phyloP scores from a whole-genome alignment of 2,797 vertebrate species.

The Tenualosa ilisha region DNA sequence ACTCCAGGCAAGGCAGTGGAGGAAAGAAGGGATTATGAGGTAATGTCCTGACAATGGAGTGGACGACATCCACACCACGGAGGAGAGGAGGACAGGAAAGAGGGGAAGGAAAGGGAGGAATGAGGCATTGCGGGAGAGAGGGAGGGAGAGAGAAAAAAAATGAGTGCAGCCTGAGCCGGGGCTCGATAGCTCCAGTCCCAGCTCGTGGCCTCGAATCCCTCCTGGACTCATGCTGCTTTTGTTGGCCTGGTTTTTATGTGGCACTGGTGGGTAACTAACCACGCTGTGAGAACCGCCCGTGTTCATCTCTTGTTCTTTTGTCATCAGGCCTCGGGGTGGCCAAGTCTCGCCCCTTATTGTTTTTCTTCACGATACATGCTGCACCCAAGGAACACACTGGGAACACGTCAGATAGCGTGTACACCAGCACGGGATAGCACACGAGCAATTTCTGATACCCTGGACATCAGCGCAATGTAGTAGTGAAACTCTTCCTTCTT shows the following conservation, averaged over 20 bases:
- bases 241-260: background rate
- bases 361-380: background rate
- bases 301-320: background rate
- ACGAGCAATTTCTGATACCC: background rate
- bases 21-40: constrained; percentile 22
- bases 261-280: background rate
- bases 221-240: background rate
- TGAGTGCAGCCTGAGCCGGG: background rate
- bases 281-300: background rate
- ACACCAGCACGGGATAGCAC: background rate
- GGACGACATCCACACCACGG: constrained; percentile 33
- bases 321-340: background rate
- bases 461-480: background rate
- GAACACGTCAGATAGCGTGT: background rate
- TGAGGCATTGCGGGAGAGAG: constrained; percentile 46
- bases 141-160: constrained; percentile 33
- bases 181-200: background rate
- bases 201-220: background rate
- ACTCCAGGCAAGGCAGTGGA: constrained; percentile 31
- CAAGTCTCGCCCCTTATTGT: background rate
- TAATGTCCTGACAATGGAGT: constrained; percentile 39
- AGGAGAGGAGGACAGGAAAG: constrained; percentile 47
- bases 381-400: background rate
- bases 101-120: constrained; percentile 53
- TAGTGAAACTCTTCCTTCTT: background rate